Conservation (phyloP, 2,888 invertebrate genomes). For the Drosophila multiciliata region DNA sequence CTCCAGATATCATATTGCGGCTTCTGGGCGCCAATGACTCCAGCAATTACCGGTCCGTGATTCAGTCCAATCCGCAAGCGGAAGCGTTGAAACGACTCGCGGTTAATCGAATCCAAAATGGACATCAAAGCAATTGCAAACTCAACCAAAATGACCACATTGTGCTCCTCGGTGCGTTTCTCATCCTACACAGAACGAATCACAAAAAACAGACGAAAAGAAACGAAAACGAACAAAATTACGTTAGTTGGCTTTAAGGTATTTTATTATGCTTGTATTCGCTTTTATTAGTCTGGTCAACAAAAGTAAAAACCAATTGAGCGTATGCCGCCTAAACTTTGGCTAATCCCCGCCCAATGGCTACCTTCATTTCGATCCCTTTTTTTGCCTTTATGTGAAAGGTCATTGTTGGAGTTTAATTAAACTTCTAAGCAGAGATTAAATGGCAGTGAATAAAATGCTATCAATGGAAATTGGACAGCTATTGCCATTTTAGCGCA, state of each 20-base stretch:
- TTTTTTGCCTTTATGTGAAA: slow-evolving; percentile 41
- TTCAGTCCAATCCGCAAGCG: slow-evolving; percentile 92
- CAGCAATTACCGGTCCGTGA: slow-evolving; percentile 92
- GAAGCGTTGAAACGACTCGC: slow-evolving; percentile 98
- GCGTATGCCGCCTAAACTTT: slow-evolving; percentile 52
- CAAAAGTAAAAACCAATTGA: slow-evolving; percentile 61
- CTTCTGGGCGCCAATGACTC: slow-evolving; percentile 98
- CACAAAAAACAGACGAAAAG: slow-evolving; percentile 1
- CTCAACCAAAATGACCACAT: slow-evolving; percentile 95
- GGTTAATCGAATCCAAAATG: slow-evolving; percentile 96
- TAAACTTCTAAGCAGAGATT: slow-evolving; percentile 68
- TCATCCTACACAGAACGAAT: slow-evolving; percentile 87
- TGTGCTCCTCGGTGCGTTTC: slow-evolving; percentile 92
- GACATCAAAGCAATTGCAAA: slow-evolving; percentile 97
- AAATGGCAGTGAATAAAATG: slow-evolving; percentile 58
- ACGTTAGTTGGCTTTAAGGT: slow-evolving; percentile 48
- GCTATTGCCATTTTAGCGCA: slow-evolving; percentile 6
- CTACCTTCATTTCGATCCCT: slow-evolving; percentile 62
- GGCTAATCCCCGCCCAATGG: slow-evolving; percentile 59
- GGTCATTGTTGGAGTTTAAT: slow-evolving; percentile 69
- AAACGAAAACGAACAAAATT: slow-evolving; percentile 33
- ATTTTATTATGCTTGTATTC: slow-evolving; percentile 46
- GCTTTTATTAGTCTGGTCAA: slow-evolving; percentile 45
- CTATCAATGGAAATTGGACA: slow-evolving; percentile 18
- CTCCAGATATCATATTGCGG: slow-evolving; percentile 99